Evolutionary conservation across 2,797 vertebrate species (phyloP).

Genomic region (Manis crassicaudata): DNA sequence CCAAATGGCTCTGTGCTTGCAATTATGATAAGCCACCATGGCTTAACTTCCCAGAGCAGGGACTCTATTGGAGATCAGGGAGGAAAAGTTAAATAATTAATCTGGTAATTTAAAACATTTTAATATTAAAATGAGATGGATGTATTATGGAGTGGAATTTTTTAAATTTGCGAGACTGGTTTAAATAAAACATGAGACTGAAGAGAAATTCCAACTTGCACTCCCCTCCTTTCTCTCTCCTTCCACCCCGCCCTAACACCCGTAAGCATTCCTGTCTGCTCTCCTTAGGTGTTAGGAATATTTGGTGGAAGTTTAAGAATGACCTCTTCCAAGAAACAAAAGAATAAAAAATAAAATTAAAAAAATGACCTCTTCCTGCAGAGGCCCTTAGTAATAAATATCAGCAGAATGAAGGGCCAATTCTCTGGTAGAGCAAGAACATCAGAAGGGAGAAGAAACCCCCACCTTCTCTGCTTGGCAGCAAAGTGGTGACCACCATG

Average conservation of each 20-base stretch:
- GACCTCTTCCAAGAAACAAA: not conserved
- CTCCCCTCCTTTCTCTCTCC: no score
- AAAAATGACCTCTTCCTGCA: not conserved
- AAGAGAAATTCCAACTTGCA: not conserved
- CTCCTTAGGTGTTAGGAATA: not conserved
- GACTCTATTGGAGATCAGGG: not conserved
- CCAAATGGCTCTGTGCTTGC: not conserved
- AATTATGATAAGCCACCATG: not conserved
- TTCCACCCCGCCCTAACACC: rapidly evolving
- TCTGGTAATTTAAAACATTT: conserved; percentile 40
- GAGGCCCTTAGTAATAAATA: not conserved
- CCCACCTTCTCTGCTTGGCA: not conserved
- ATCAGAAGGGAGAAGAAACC: not conserved
- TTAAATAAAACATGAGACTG: not conserved
- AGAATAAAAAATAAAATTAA: not conserved
- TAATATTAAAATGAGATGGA: conserved; percentile 58
- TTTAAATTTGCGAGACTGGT: not conserved
- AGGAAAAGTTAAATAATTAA: conserved; percentile 55
- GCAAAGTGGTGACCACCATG: not conserved
- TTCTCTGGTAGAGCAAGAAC: not conserved
- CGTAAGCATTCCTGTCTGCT: not conserved
- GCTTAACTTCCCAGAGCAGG: not conserved
- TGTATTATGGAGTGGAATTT: not conserved
- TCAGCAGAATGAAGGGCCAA: not conserved
- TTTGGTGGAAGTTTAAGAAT: not conserved